A percentile compares a stretch with the other conserved stretches of the same genome.
These are phyloP conservation scores for Cyclargus thomasi DNA, from an alignment of 1,140 invertebrate species.

Conservation along the genomic window DNA sequence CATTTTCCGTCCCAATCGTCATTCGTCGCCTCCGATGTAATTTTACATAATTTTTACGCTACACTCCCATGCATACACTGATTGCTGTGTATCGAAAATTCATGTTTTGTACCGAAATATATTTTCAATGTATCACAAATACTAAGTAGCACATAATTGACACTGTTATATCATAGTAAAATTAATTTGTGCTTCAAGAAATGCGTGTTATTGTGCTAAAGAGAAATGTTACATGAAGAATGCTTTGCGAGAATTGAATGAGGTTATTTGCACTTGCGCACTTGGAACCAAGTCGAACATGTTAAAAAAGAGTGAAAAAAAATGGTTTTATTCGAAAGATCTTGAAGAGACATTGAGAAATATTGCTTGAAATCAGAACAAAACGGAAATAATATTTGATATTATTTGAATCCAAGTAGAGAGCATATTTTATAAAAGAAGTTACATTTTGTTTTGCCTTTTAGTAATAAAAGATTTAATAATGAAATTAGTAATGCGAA, in stretches of 20 bases:
- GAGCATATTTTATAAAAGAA: too few species aligned
- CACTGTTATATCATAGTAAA: constrained; percentile 1
- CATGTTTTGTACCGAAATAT: background rate
- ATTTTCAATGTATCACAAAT: constrained; percentile 9
- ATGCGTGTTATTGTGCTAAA: constrained; percentile 29
- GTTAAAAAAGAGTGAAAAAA: constrained; percentile 1
- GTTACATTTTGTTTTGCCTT: too few species aligned
- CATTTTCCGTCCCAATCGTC: constrained; percentile 56
- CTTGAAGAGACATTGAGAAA: too few species aligned
- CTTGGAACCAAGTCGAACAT: constrained; percentile 24
- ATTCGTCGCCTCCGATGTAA: constrained; percentile 12
- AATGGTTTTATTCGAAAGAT: background rate
- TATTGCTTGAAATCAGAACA: too few species aligned
- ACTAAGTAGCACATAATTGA: constrained; percentile 13
- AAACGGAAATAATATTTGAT: too few species aligned
- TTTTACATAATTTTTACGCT: constrained; percentile 31
- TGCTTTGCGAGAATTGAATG: constrained; percentile 55
- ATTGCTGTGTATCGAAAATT: constrained; percentile 7
- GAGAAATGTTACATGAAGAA: constrained; percentile 36
- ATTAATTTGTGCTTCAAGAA: constrained; percentile 25
- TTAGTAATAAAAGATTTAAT: too few species aligned
- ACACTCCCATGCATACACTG: constrained; percentile 2
- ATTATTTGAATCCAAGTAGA: too few species aligned
- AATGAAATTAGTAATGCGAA: too few species aligned
- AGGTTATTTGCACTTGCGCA: constrained; percentile 71